Conservation (phyloP, 2,797 vertebrate genomes). For the Rhincodon typus region DNA sequence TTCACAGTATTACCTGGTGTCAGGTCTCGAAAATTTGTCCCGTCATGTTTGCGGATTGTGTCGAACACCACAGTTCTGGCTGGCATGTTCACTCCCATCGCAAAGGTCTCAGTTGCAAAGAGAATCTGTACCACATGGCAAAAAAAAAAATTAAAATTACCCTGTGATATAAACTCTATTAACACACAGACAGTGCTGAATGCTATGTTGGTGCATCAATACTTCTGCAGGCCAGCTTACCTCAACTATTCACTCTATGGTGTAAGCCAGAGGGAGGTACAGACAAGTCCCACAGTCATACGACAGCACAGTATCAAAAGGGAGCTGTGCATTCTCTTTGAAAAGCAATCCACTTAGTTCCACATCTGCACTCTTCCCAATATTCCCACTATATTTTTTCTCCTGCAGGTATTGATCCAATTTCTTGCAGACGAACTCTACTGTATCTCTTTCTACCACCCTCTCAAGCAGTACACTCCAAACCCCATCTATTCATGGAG, state of each 20-base stretch:
- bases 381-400: background rate
- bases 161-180: too few relatives aligned
- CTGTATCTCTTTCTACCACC: background rate
- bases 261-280: too few relatives aligned
- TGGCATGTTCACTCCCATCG: constrained; percentile 93
- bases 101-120: constrained; percentile 88
- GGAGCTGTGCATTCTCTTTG: background rate
- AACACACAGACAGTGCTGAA: background rate
- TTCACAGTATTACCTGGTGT: constrained; percentile 64
- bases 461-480: background rate
- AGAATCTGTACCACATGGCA: constrained; percentile 60
- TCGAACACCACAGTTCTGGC: constrained; percentile 86
- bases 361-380: background rate
- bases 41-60: constrained; percentile 84
- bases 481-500: background rate
- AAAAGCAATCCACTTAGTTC: background rate
- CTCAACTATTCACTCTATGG: background rate
- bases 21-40: constrained; percentile 78
- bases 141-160: background rate
- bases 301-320: background rate
- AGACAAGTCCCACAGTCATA: background rate
- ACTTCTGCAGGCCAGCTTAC: background rate
- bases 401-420: background rate
- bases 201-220: background rate
- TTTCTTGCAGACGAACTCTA: background rate